Evolutionary conservation across 2,888 invertebrate species (phyloP).

Genomic region (Polia nebulosa): DNA sequence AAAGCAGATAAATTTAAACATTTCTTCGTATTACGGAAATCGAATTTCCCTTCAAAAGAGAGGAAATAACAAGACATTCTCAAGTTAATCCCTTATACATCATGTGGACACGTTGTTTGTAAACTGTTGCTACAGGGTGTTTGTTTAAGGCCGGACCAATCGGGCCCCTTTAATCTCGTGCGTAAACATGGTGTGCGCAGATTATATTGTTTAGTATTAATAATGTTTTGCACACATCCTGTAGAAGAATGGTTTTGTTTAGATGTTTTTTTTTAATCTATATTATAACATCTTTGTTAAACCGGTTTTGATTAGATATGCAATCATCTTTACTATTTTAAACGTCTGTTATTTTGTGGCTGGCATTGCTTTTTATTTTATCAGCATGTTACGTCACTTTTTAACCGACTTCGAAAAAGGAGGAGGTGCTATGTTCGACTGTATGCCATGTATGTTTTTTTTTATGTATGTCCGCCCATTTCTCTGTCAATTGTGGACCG

Average conservation of each 20-base stretch:
- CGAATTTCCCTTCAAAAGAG: constrained; percentile 17
- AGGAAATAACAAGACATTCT: constrained; percentile 25
- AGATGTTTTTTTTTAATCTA: neutral
- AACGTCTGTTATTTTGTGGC: too few relatives aligned
- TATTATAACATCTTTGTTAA: neutral
- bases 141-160: constrained; percentile 55
- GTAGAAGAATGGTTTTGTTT: constrained; percentile 2
- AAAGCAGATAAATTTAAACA: neutral
- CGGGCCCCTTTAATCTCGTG: constrained; percentile 59
- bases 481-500: too few relatives aligned
- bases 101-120: constrained; percentile 38
- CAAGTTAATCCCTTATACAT: constrained; percentile 48
- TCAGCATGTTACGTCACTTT: too few relatives aligned
- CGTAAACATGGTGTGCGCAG: constrained; percentile 55
- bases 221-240: constrained; percentile 52
- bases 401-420: too few relatives aligned
- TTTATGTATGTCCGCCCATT: too few relatives aligned
- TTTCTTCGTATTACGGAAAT: neutral
- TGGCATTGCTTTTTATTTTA: too few relatives aligned
- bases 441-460: too few relatives aligned
- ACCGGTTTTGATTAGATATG: too few relatives aligned
- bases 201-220: constrained; percentile 62
- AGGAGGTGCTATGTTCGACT: too few relatives aligned
- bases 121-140: constrained; percentile 48
- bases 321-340: too few relatives aligned